Conservation (phyloP, 1,140 invertebrate genomes). For the Neuroterus valhalla region DNA sequence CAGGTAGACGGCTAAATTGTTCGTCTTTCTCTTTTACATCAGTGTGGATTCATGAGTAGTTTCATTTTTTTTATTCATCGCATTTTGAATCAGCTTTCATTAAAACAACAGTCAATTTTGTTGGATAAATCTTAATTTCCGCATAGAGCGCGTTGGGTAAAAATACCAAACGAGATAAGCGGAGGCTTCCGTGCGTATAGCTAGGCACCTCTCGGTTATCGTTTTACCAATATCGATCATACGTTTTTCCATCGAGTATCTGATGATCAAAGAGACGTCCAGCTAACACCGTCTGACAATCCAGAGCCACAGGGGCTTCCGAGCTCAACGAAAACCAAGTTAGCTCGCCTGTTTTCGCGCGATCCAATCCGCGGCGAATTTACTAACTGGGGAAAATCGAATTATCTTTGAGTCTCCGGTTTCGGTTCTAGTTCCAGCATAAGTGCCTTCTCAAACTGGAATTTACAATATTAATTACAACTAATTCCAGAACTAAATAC, state of each 20-base stretch:
- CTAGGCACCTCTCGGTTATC: background rate
- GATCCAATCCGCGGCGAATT: slow-evolving; percentile 62
- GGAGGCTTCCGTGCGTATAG: background rate
- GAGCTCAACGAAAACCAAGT: slow-evolving; percentile 51
- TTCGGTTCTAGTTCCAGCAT: slow-evolving; percentile 58
- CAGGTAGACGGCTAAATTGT: too few relatives aligned
- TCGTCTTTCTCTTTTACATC: too few relatives aligned
- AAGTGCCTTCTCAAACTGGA: background rate
- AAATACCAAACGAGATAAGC: background rate
- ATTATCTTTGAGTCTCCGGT: slow-evolving; percentile 56
- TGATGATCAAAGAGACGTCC: slow-evolving; percentile 48
- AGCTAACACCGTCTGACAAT: slow-evolving; percentile 38
- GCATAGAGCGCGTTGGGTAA: too few relatives aligned
- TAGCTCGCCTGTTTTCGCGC: slow-evolving; percentile 62
- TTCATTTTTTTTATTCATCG: too few relatives aligned
- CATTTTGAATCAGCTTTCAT: too few relatives aligned
- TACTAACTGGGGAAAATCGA: slow-evolving; percentile 58
- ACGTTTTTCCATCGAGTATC: slow-evolving; percentile 41
- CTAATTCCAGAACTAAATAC: too few relatives aligned
- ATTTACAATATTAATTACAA: too few relatives aligned
- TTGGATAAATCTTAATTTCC: too few relatives aligned
- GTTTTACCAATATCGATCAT: background rate
- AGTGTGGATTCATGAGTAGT: too few relatives aligned
- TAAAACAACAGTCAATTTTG: too few relatives aligned
- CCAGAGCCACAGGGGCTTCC: slow-evolving; percentile 38